Evolutionary conservation across 2,888 invertebrate genomes (phyloP).

Genomic region (Toxonevra muliebris): DNA sequence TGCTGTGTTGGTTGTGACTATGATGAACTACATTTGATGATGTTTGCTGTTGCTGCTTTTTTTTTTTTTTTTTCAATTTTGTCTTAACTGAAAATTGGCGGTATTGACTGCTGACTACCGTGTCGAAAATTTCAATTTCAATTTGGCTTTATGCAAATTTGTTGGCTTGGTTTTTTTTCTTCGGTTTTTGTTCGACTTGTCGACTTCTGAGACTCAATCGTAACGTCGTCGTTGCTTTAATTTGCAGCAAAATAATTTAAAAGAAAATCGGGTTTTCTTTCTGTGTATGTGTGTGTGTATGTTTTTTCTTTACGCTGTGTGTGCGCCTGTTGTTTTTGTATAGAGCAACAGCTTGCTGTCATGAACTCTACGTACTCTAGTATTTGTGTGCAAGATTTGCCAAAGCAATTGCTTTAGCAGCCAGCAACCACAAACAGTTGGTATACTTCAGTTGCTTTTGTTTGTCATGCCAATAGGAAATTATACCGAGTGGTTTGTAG

Average conservation of each 20-base stretch:
- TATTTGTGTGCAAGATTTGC: neutral
- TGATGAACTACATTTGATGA: constrained; percentile 48
- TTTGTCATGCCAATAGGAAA: no score
- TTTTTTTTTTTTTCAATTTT: constrained; percentile 3
- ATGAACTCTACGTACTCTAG: constrained; percentile 15
- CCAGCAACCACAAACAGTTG: neutral
- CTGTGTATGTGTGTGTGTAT: neutral
- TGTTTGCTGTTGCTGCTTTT: constrained; percentile 34
- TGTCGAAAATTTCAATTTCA: constrained; percentile 37
- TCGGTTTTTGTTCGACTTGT: neutral
- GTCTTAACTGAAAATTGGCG: constrained; percentile 7
- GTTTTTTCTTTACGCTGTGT: no score
- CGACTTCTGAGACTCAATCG: neutral
- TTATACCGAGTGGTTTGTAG: no score
- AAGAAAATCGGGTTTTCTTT: constrained; percentile 22
- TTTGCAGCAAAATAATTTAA: constrained; percentile 27
- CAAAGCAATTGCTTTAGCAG: neutral
- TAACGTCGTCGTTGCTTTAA: constrained; percentile 19
- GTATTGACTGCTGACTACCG: constrained; percentile 24
- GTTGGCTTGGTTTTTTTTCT: constrained; percentile 7
- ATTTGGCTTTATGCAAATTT: constrained; percentile 34
- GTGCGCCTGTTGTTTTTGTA: no score
- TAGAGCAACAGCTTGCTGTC: constrained; percentile 29
- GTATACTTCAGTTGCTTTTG: no score
- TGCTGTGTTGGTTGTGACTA: constrained; percentile 40